phyloP scores from a whole-genome alignment of 1,140 invertebrate species.

The Oryctes rhinoceros region DNA sequence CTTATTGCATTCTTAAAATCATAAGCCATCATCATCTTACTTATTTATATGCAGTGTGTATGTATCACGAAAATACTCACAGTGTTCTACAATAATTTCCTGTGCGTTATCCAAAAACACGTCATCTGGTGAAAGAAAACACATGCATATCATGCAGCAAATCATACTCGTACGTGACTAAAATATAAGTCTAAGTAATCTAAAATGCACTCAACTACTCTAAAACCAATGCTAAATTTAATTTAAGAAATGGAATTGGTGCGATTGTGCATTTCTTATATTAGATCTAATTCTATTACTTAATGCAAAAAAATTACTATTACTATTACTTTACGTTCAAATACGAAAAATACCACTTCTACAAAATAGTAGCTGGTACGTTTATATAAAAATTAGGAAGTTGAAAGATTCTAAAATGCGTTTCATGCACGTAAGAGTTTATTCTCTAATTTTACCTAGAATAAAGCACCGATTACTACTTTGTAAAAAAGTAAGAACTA shows the following conservation, averaged over 20 bases:
- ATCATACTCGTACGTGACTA: not conserved
- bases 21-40: no score
- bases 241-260: slow-evolving; percentile 7
- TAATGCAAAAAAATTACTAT: not conserved
- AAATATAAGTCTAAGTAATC: not conserved
- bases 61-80: not conserved
- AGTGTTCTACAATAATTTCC: slow-evolving; percentile 24
- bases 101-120: slow-evolving; percentile 31
- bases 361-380: no score
- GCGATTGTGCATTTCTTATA: slow-evolving; percentile 9
- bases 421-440: not conserved
- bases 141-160: slow-evolving; percentile 40
- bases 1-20: no score
- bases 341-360: no score
- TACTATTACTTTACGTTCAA: no score
- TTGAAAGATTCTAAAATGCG: no score
- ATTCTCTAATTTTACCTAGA: not conserved
- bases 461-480: not conserved
- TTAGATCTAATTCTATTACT: not conserved
- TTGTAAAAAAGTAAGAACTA: not conserved
- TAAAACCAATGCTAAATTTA: slow-evolving; percentile 18
- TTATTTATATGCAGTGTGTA: not conserved
- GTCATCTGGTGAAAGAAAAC: slow-evolving; percentile 36
- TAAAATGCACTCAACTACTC: not conserved
- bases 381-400: no score